Conservation (phyloP, 2,888 invertebrate genomes). For the Eremobia ochroleuca region DNA sequence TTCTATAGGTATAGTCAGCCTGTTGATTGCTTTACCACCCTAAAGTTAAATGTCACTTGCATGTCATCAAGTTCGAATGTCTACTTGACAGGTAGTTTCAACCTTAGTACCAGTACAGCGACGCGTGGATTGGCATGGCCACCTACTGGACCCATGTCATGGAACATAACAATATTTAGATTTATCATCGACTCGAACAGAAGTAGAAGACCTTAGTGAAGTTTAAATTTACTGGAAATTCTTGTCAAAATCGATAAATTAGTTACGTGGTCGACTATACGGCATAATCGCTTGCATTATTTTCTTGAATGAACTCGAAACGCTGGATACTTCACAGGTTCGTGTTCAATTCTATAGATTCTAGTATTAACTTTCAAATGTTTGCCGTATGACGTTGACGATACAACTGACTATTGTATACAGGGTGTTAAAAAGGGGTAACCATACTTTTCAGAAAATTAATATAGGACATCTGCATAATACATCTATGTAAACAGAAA, state of each 20-base stretch:
- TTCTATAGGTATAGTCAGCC: background rate
- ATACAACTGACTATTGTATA: background rate
- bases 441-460: background rate
- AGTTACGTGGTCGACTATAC: background rate
- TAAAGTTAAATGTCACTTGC: constrained; percentile 2
- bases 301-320: background rate
- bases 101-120: background rate
- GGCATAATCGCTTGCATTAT: background rate
- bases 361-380: background rate
- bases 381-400: background rate
- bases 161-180: background rate
- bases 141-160: no score
- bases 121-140: background rate
- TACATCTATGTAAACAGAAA: constrained; percentile 22
- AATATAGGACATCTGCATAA: background rate
- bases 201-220: background rate
- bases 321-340: background rate
- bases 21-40: background rate
- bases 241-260: background rate
- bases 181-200: background rate
- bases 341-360: background rate
- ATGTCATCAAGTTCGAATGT: background rate
- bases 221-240: background rate
- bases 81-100: background rate
- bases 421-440: constrained; percentile 6